A percentile compares a stretch with the other conserved stretches of the same genome.
These are phyloP conservation scores for Pangasius mekongensis DNA, from an alignment of 2,797 vertebrate genomes.

Conservation along the genomic window DNA sequence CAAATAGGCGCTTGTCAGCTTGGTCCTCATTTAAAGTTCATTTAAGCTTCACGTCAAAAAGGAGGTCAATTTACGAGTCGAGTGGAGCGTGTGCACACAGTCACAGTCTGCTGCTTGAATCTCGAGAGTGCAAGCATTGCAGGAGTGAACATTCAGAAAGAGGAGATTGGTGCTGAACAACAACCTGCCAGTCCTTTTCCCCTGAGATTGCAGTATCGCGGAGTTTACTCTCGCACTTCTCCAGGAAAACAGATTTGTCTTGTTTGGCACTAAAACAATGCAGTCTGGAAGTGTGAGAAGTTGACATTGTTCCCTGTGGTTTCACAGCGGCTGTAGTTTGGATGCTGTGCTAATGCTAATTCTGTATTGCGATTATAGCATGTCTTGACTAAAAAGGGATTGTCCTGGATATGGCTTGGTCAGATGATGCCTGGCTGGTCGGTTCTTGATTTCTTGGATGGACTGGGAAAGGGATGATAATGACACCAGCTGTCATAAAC, in stretches of 20 bases:
- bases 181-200: constrained; percentile 36
- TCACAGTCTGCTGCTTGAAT: neutral
- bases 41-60: constrained; percentile 9
- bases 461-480: neutral
- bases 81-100: neutral
- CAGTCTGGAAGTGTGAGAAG: neutral
- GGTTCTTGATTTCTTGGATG: neutral
- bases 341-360: constrained; percentile 1
- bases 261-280: constrained; percentile 7
- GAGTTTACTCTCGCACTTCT: constrained; percentile 39
- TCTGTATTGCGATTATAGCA: neutral
- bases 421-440: neutral
- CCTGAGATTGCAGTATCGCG: constrained; percentile 23
- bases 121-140: neutral
- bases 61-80: neutral
- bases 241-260: constrained; percentile 41
- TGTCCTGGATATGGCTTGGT: neutral
- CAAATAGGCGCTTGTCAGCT: neutral
- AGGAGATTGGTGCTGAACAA: constrained; percentile 32
- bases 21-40: neutral
- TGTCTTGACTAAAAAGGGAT: neutral
- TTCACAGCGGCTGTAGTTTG: neutral
- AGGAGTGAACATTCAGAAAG: constrained; percentile 2
- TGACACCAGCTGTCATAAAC: constrained; percentile 8
- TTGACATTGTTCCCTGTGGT: constrained; percentile 12